phyloP scores from a whole-genome alignment of 1,140 invertebrate species.

The Nasonia giraulti region DNA sequence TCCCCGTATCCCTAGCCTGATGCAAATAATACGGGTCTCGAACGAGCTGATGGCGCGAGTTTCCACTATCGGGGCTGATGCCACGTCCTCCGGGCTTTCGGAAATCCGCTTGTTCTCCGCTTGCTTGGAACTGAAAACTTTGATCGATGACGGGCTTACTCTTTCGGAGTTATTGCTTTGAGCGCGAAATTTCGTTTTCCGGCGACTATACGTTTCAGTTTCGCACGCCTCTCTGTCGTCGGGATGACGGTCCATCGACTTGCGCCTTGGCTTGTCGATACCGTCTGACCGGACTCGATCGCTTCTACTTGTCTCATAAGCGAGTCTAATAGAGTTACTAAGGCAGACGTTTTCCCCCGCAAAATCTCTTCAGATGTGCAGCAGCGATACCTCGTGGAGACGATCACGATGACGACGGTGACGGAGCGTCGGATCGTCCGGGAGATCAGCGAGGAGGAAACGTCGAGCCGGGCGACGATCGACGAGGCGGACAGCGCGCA shows the following conservation, averaged over 20 bases:
- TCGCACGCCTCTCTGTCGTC: no score
- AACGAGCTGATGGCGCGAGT: slow-evolving; percentile 2
- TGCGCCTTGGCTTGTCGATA: no score
- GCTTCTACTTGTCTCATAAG: no score
- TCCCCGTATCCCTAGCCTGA: slow-evolving; percentile 1
- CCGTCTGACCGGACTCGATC: no score
- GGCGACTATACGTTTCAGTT: no score
- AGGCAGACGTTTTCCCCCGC: no score
- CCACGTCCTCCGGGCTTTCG: not conserved
- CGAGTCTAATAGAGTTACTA: no score
- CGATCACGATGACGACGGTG: slow-evolving; percentile 81
- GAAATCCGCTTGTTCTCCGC: not conserved
- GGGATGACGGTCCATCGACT: no score
- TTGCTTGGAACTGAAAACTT: no score
- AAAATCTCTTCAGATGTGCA: slow-evolving; percentile 63
- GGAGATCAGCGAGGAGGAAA: slow-evolving; percentile 70
- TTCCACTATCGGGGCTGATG: slow-evolving; percentile 1
- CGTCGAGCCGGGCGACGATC: slow-evolving; percentile 42
- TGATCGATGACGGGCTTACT: no score
- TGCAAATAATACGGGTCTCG: slow-evolving; percentile 43
- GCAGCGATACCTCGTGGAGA: slow-evolving; percentile 81
- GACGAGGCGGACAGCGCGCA: slow-evolving; percentile 55
- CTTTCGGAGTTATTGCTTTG: no score
- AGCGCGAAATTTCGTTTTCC: no score
- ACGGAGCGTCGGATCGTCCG: slow-evolving; percentile 79